Evolutionary conservation across 2,113 vertebrate species (phyloP).

Genomic region (Erythrocercus mccallii): DNA sequence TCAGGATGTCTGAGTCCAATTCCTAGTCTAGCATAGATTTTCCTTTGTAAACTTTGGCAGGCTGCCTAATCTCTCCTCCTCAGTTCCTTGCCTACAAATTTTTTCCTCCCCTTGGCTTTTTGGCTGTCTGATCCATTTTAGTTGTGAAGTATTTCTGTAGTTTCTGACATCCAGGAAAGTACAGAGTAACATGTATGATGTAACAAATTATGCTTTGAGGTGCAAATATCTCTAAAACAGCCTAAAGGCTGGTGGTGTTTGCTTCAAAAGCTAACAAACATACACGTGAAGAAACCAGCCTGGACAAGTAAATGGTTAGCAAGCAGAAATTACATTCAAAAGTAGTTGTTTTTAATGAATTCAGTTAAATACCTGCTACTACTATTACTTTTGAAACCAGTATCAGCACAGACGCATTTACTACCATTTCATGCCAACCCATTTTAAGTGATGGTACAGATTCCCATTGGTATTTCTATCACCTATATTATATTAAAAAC

Average conservation of each 20-base stretch:
- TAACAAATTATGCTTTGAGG: background rate
- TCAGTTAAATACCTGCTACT: background rate
- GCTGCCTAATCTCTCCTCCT: background rate
- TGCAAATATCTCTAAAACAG: background rate
- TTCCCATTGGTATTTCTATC: background rate
- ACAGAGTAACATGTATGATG: background rate
- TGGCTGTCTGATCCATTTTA: background rate
- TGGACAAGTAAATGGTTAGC: background rate
- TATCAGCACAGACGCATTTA: background rate
- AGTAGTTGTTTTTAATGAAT: background rate
- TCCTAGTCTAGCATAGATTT: conserved; percentile 41
- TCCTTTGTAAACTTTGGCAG: conserved; percentile 40
- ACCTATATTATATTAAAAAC: background rate
- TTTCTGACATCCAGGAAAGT: conserved; percentile 32
- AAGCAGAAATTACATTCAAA: background rate
- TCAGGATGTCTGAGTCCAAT: conserved; percentile 52
- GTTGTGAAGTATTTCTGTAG: conserved; percentile 3
- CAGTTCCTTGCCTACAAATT: background rate
- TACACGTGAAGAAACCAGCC: background rate
- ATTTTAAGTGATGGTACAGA: background rate
- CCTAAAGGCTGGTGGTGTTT: background rate
- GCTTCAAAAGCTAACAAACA: background rate
- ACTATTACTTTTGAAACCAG: background rate
- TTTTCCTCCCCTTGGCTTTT: conserved; percentile 12
- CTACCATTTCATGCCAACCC: background rate